phyloP scores from a whole-genome alignment of 2,113 vertebrate genomes.

The Carollia perspicillata region DNA sequence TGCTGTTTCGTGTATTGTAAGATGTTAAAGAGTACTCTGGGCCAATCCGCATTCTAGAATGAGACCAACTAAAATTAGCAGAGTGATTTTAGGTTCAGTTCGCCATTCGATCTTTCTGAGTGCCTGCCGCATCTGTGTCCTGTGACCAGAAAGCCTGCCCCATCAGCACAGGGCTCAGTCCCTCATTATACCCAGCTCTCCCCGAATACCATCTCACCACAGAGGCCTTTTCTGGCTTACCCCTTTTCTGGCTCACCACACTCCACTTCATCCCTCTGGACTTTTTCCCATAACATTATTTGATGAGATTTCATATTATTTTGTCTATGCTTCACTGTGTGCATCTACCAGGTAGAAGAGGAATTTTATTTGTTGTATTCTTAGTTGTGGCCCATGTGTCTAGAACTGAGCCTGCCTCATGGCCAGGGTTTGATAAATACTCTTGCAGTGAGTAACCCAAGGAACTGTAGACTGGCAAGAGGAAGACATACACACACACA shows the following conservation, averaged over 20 bases:
- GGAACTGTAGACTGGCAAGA: fast-evolving
- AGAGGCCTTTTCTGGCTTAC: not conserved
- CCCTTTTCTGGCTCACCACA: too few relatives aligned
- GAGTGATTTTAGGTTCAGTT: not conserved
- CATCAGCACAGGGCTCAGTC: fast-evolving
- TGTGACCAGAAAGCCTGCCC: not conserved
- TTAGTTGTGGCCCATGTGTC: not conserved
- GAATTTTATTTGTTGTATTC: not conserved
- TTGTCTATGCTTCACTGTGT: not conserved
- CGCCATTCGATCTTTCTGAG: not conserved
- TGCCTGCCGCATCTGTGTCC: fast-evolving
- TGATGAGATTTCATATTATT: not conserved
- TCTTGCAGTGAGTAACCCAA: not conserved
- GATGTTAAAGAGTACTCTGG: not conserved
- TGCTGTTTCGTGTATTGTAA: not conserved
- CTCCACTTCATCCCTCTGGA: not conserved
- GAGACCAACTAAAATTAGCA: not conserved
- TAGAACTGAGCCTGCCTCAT: not conserved
- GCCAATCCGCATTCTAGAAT: not conserved
- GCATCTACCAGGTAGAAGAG: not conserved
- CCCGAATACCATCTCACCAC: not conserved
- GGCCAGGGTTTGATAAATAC: not conserved
- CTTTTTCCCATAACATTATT: not conserved
- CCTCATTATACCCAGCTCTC: not conserved
- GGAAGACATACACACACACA: not conserved